Percentiles rank a stretch among this genome's conserved stretches.
phyloP scores from a whole-genome alignment of 1,140 invertebrate genomes.

The Drosophila aff. region DNA sequence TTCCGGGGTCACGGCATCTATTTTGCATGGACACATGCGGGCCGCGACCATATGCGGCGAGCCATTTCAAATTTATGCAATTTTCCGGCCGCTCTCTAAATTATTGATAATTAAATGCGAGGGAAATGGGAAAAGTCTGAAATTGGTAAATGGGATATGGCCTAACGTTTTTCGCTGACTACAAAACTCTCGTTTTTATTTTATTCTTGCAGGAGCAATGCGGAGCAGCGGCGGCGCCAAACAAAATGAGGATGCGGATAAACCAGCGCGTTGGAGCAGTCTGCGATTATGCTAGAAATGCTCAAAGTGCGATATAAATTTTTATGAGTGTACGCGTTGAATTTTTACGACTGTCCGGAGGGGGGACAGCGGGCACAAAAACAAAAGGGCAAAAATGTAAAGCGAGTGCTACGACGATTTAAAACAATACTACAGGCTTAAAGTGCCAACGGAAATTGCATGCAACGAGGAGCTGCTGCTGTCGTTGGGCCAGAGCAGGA shows the following conservation, averaged over 20 bases:
- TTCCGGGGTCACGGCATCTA: slow-evolving; percentile 22
- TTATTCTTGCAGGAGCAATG: slow-evolving; percentile 36
- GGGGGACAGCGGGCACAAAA: background rate
- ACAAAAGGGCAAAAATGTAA: slow-evolving; percentile 25
- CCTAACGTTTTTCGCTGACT: slow-evolving; percentile 42
- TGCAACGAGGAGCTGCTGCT: slow-evolving; percentile 17
- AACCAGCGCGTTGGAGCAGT: slow-evolving; percentile 22
- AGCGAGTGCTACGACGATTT: slow-evolving; percentile 50
- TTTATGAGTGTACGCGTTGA: slow-evolving; percentile 71
- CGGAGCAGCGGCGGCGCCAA: slow-evolving; percentile 19
- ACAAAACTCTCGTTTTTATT: slow-evolving; percentile 13
- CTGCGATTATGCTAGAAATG: slow-evolving; percentile 58
- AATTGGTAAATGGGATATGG: background rate
- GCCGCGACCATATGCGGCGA: slow-evolving; percentile 27
- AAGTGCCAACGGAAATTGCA: slow-evolving; percentile 60
- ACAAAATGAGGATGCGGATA: slow-evolving; percentile 33
- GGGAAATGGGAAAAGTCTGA: no score
- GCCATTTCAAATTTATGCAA: slow-evolving; percentile 74
- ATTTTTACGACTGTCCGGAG: slow-evolving; percentile 63
- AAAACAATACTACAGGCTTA: slow-evolving; percentile 68
- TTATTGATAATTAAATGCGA: slow-evolving; percentile 53
- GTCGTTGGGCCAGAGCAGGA: slow-evolving; percentile 19
- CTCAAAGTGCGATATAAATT: slow-evolving; percentile 71
- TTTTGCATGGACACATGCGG: slow-evolving; percentile 47
- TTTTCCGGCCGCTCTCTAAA: slow-evolving; percentile 43